Evolutionary conservation across 2,113 vertebrate species (phyloP), one percentile per base, ranked within the genome.

Genomic region (Pimephales promelas): DNA sequence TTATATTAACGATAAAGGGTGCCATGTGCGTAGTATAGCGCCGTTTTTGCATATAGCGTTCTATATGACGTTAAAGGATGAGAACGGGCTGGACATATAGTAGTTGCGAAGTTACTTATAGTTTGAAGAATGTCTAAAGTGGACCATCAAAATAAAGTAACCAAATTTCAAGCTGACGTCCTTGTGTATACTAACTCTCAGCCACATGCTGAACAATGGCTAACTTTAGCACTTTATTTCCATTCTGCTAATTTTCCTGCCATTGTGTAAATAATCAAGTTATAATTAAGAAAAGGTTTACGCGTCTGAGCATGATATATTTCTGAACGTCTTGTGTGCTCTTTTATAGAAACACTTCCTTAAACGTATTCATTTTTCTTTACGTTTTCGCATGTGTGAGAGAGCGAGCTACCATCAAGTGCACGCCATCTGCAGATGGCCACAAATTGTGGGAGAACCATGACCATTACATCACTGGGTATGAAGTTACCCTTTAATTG

Each of bases 391-490:
- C 66, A 40, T 10, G n/a, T 14, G 70, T 43, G 34, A 70, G 73
- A 59, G 57, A 74, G 16, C 10, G 64, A n/a, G 82, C 26, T 22
- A n/a, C 61, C 75, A 71, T 57, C 54, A 84, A 72, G 47, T 20
- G 31, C 64, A 82, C 68, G 22, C 75, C 85, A 85, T 81, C 68
- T 80, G 76, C 84, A 88, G 66, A 87, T 86, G 81, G 84, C 61
- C 79, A 49, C 36, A 5, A 85, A 62, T 86, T 87, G 84, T 81
- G 77, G 82, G 70, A 74, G 59, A 81, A 82, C 73, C 74, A 43
- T 80, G 79, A 71, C 87, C 82, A 90, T 92, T 90, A 91, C 90
- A 87, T 89, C 91, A 92, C 82, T 70, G 79, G 72, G 86, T 88
- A 72, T 91, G 61, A 40, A 56, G 85, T 92, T 92, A 90, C 90